Base-by-base conservation (phyloP, 2,888 invertebrate species). In the Amiota mariae region DNA sequence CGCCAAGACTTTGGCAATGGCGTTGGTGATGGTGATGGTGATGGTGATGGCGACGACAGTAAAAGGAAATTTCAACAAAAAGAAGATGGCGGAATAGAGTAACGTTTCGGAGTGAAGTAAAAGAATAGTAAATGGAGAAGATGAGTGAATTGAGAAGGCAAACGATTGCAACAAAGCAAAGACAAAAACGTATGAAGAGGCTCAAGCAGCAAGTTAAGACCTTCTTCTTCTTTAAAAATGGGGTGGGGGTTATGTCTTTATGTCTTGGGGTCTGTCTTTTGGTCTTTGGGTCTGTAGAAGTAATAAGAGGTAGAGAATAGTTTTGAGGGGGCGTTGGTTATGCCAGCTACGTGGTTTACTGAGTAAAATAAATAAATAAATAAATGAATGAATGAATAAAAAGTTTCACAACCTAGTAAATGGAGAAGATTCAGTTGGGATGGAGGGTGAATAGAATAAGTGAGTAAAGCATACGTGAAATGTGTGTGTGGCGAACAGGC, bases 321-420 rank as follows among this genome's bases (percentile, higher is more conserved):
- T 66, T 9, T 10, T 20, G 18, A 10, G 47, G 24, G 51, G 12
- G 10, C 9, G 12, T 20, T 11, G 24, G 36, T 15, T 20, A n/a
- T 49, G n/a, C n/a, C 24, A 18, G 57, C 47, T 63, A 73, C 70
- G 85, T 75, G 82, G 80, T 79, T 81, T 80, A 77, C 77, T 77
- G 77, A 76, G 84, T 80, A 81, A 80, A 79, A 83, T 80, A 82
- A 82, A 82, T 82, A 83, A 82, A 85, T 85, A 81, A 82, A 82
- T 84, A 18, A 76, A 73, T 70, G 51, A 61, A 64, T 24, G 61
- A 54, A 70, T 59, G 54, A 49, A 15, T 59, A 59, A 59, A 20
- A 59, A 12, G 11, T 18, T 59, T 59, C 59, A 8, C 36, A 54
- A 15, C n/a, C 8, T n/a, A 15, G 54, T 6, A n/a, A 9, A 54